Base-by-base conservation (phyloP, 2,888 invertebrate species). In the Brachypalpus laphriformis region DNA sequence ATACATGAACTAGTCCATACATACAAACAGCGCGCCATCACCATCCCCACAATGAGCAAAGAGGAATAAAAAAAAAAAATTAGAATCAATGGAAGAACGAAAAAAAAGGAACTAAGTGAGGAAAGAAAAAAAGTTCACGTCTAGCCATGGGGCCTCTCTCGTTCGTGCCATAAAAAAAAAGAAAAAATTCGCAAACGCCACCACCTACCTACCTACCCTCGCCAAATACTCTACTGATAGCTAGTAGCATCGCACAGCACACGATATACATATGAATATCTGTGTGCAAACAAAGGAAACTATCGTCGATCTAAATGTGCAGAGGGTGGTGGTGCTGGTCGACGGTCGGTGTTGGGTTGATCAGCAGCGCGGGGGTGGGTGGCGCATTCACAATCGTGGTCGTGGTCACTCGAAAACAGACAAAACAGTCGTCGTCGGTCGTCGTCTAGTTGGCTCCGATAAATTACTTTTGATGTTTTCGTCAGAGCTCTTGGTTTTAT, bases 381-480 rank as follows among this genome's bases (percentile, higher is more conserved):
- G 40, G 31, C 31, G 9, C 47, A 45, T n/a, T 65, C 75, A 18
- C 31, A 54, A 61, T 65, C 49, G 57, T 57, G 49, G 54, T 74
- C 78, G 74, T 74, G 57, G 70, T 78, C 78, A 70, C 61, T 82
- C 57, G 71, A 57, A 65, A 76, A 65, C 49, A 65, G 34, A 82
- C 59, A 28, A 56, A 77, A 42, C 16, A 37, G 25, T 56, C 42
- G 51, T 51, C 37, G 59, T 77, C n/a, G n/a, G n/a, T n/a, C 66
- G 74, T 61, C 82, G 82, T 83, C 83, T 83, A 83, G 80, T 83
- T 83, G 74, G 74, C 83, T 74, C 74, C 45, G 78, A 83, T 80
- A 80, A 75, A 83, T 82, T 80, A 78, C 68, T 74, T 83, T 80
- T 80, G 82, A 66, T 71, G 70, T 71, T 76, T 45, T 71, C 77